Base-by-base conservation (phyloP, 2,888 invertebrate species). In the Tiliacea aurago region DNA sequence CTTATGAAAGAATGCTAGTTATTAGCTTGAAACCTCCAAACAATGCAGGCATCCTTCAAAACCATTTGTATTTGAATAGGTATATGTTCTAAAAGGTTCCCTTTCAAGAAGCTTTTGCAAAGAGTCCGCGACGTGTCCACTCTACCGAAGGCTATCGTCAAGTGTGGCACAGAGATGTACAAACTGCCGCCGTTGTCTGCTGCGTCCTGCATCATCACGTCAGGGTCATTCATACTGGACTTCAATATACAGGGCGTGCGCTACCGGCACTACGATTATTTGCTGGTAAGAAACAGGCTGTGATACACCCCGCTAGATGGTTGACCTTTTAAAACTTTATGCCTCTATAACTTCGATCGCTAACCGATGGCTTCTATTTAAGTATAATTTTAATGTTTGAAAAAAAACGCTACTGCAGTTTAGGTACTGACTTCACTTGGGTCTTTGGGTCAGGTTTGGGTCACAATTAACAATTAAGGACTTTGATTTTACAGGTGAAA, bases 171-270 rank as follows among this genome's bases (percentile, higher is more conserved):
- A 53, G 92, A 94, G 43, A 93, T 94, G 93, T 96, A 96, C 91
- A 96, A 96, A 75, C 90, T 96, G 70, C 96, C 96, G 0, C 96
- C 96, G 0, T 88, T 96, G 15, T 94, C 95, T 0, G 95, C 95
- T 0, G 91, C 93, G 2, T 93, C 95, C 23, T 96, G 96, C 87
- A 93, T 95, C 89, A 93, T 96, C 83, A 87, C 95, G 0, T 96
- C 96, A 0, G 96, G 96, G 0, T 93, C 95, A n/a, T 96, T 96
- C 80, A 95, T 96, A 79, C 88, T 96, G 4, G 96, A 96, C 87
- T 96, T 95, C 87, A 96, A 96, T 75, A 94, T 96, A 70, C 95
- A 96, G 76, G 96, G 96, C 0, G 83, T 96, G n/a, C 89, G 96
- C 73, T 96, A 92, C 78, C 83, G 96, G 33, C 96, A 96, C 80